These are phyloP conservation scores for Benitochromis conjunctus DNA, from an alignment of 2,113 vertebrate genomes.

Conservation along the genomic window DNA sequence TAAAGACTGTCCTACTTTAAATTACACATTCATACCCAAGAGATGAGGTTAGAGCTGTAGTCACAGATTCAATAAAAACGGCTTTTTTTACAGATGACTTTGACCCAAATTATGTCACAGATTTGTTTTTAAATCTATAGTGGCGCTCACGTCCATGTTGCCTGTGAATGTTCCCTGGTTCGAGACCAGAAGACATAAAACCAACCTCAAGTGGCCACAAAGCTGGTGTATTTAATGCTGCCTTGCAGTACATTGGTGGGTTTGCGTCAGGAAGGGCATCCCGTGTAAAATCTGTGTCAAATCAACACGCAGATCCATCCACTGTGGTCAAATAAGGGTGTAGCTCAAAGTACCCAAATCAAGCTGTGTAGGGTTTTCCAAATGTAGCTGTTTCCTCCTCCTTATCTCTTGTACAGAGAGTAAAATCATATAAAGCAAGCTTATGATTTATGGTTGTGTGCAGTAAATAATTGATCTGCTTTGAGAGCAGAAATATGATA, in stretches of 20 bases:
- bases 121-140: background rate
- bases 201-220: background rate
- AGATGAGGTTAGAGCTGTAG: background rate
- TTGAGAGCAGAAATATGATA: background rate
- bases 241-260: background rate
- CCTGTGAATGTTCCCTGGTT: background rate
- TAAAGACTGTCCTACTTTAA: slow-evolving; percentile 13
- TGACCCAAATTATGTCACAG: background rate
- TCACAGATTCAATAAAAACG: background rate
- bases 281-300: background rate
- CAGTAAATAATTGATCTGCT: background rate
- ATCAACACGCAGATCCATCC: background rate
- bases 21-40: background rate
- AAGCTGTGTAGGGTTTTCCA: background rate
- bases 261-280: background rate
- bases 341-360: background rate
- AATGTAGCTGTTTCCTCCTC: background rate
- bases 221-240: background rate
- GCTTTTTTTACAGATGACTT: background rate
- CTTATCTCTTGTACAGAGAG: background rate
- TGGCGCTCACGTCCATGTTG: background rate
- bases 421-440: background rate
- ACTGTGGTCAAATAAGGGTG: background rate
- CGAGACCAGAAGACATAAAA: background rate
- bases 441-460: background rate